Percentiles rank a stretch among this genome's conserved stretches.
phyloP scores from a whole-genome alignment of 2,113 vertebrate genomes.

The Nibea albiflora region DNA sequence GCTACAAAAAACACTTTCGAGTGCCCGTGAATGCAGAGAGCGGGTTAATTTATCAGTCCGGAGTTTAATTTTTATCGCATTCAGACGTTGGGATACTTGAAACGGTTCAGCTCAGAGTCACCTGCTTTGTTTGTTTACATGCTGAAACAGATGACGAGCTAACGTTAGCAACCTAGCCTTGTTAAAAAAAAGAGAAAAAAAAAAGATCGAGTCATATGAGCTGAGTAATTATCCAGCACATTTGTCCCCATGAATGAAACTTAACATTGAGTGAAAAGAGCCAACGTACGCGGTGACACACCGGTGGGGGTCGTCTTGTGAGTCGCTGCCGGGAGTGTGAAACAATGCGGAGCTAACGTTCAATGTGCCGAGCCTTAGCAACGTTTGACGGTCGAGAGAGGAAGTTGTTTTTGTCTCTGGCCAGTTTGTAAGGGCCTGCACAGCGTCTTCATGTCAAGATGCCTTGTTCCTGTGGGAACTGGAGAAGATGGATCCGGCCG shows the following conservation, averaged over 20 bases:
- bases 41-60: fast-evolving
- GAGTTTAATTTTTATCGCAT: not conserved
- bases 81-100: not conserved
- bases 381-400: not conserved
- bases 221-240: constrained; percentile 17
- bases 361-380: constrained; percentile 3
- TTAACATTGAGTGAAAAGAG: not conserved
- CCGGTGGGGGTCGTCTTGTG: fast-evolving
- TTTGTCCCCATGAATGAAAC: constrained; percentile 19
- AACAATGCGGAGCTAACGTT: constrained; percentile 51
- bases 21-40: fast-evolving
- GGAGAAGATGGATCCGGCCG: constrained; percentile 96
- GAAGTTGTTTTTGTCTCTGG: constrained; percentile 13
- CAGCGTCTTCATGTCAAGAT: constrained; percentile 77
- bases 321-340: not conserved
- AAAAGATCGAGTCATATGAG: constrained; percentile 52
- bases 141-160: constrained; percentile 63
- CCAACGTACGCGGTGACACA: no score
- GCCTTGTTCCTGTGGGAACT: constrained; percentile 95
- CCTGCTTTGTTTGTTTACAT: constrained; percentile 72
- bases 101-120: not conserved
- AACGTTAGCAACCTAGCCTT: constrained; percentile 51
- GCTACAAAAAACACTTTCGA: not conserved
- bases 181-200: not conserved
- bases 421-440: constrained; percentile 9